Conservation (phyloP, 2,888 invertebrate genomes). For the Metallyticus violacea region DNA sequence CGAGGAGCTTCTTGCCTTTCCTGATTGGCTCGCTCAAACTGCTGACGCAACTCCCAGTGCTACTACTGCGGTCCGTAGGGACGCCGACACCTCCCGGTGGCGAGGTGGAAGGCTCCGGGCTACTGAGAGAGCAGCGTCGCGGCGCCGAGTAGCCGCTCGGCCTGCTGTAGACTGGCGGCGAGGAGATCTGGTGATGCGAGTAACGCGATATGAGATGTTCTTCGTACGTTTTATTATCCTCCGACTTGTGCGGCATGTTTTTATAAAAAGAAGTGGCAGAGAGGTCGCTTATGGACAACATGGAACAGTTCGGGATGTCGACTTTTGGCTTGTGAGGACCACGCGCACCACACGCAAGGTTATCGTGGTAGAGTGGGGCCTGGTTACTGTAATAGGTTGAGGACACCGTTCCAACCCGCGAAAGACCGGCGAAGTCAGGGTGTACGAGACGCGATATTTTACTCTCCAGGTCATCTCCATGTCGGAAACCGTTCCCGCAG, state of each 20-base stretch:
- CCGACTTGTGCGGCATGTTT: not conserved
- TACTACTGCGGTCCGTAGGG: slow-evolving; percentile 1
- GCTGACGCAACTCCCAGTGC: slow-evolving; percentile 6
- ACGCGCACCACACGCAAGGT: not conserved
- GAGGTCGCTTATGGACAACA: not conserved
- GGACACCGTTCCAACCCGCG: not conserved
- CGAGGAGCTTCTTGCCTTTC: not conserved
- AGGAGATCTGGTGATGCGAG: slow-evolving; percentile 20
- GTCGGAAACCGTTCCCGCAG: not conserved
- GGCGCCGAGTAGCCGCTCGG: not conserved
- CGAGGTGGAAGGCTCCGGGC: slow-evolving; percentile 7
- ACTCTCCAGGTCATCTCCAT: not conserved
- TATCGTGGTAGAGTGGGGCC: not conserved
- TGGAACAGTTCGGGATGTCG: not conserved
- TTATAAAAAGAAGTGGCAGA: too few relatives aligned
- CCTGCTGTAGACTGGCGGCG: not conserved
- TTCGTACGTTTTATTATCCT: slow-evolving; percentile 17
- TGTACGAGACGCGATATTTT: not conserved
- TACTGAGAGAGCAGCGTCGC: not conserved
- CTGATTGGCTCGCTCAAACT: not conserved
- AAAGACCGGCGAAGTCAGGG: not conserved
- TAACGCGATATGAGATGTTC: slow-evolving; percentile 15
- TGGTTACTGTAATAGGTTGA: not conserved
- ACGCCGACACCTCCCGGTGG: slow-evolving; percentile 2
- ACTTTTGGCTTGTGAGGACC: not conserved